These are phyloP conservation scores for Dysdera silvatica DNA, from an alignment of 1,140 invertebrate genomes.

Conservation along the genomic window DNA sequence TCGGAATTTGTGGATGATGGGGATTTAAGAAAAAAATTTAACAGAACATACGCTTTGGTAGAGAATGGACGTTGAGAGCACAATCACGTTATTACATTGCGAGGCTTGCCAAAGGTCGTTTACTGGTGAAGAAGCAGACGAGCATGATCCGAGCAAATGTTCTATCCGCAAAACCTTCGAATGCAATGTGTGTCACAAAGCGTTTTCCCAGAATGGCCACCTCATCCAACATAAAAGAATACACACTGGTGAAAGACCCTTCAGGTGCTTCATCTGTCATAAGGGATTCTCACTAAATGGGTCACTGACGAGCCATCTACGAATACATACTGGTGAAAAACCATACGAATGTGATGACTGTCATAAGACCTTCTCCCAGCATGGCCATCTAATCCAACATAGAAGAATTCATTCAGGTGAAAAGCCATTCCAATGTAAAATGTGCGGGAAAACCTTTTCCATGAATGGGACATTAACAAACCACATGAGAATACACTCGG, in stretches of 20 bases:
- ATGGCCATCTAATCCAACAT: neutral
- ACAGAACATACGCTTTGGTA: too few relatives aligned
- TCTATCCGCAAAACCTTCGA: neutral
- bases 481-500: slow-evolving; percentile 37
- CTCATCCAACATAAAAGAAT: neutral
- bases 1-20: too few relatives aligned
- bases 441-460: slow-evolving; percentile 23
- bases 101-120: too few relatives aligned
- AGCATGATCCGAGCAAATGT: too few relatives aligned
- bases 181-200: neutral
- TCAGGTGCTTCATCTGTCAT: neutral
- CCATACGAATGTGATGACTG: neutral
- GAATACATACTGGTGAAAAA: neutral
- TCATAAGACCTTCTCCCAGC: neutral
- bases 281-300: neutral
- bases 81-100: too few relatives aligned
- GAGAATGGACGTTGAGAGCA: too few relatives aligned
- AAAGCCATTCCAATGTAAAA: slow-evolving; percentile 4
- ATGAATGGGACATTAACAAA: slow-evolving; percentile 16
- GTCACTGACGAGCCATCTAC: neutral
- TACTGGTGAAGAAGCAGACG: too few relatives aligned
- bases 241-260: neutral
- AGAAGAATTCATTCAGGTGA: neutral
- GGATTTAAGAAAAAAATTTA: too few relatives aligned
- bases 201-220: neutral